Evolutionary conservation across 2,888 invertebrate species (phyloP), one percentile per base, ranked within the genome.

Genomic region (Hypselothyrea guttata): DNA sequence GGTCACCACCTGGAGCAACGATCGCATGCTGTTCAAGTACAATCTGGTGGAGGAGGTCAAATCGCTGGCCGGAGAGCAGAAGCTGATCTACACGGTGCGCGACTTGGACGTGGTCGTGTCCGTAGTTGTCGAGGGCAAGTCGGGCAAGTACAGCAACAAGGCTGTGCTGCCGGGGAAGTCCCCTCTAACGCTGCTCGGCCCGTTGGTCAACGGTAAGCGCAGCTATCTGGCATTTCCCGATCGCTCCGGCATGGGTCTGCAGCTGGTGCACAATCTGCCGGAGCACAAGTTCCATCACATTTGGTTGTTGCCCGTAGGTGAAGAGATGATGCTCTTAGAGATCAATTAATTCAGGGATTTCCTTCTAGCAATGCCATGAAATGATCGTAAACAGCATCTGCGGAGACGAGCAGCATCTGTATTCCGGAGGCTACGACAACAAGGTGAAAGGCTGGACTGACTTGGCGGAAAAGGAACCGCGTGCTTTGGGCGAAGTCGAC

Each of bases 41-140:
- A 90, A 87, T 72, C 57, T 90, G 38, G 86, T 90, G 1, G 90
- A 90, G 67, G 88, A 90, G 58, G 89, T 90, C 0, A 89, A 89
- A 49, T 88, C 90, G 0, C 52, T 90, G 37, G 89, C 87, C 1
- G 89, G 86, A 1, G 88, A 90, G 46, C 55, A 87, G 31, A 79
- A 77, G 9, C 67, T 85, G 3, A 84, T 90, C 22, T 90, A 90
- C 48, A 89, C 90, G 1, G 88, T 89, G 15, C 83, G 90, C 4
- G 88, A 89, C 65, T 67, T 88, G 58, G 90, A 90, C 72, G 87
- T 88, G 18, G 89, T 90, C 1, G 71, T 90, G 2, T 89, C 90
- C 0, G 64, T 86, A 46, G 59, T 89, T 15, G 65, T 74, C 1
- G 64, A 84, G 1, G 88, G 88, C 7, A 87, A 88, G 49, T 88